Conservation (phyloP, 2,888 invertebrate genomes). For the Macaria liturata region DNA sequence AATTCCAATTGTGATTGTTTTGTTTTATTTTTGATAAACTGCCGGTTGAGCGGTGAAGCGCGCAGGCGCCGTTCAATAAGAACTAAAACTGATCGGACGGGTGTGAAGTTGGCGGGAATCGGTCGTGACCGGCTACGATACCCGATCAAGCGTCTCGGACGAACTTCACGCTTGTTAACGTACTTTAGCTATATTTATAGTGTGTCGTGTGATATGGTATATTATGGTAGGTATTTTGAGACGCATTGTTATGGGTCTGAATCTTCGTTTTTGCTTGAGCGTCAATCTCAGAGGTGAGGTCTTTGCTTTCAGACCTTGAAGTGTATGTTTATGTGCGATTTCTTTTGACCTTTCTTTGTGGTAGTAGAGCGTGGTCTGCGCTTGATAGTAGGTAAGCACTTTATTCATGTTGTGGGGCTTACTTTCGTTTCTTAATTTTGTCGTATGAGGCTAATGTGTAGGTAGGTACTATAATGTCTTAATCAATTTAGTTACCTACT, state of each 20-base stretch:
- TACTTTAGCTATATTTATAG: conserved; percentile 23
- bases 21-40: conserved; percentile 52
- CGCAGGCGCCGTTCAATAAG: conserved; percentile 65
- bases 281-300: conserved; percentile 18
- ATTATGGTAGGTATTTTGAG: conserved; percentile 22
- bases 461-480: no score
- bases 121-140: conserved; percentile 51
- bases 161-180: conserved; percentile 28
- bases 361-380: not conserved
- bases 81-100: conserved; percentile 75
- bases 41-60: conserved; percentile 47
- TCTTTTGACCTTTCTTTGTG: no score
- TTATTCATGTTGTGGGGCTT: no score
- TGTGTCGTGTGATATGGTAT: conserved; percentile 3
- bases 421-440: no score
- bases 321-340: not conserved
- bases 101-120: conserved; percentile 60
- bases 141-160: conserved; percentile 44
- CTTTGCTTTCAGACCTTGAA: conserved; percentile 12
- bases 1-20: conserved; percentile 33
- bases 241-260: conserved; percentile 41
- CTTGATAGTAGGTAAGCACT: no score
- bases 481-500: no score
- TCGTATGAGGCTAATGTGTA: no score
- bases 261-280: conserved; percentile 35